Percentiles rank a stretch among this genome's conserved stretches.
Conservation (phyloP, 2,888 invertebrate species). For the Eilema caniola region DNA sequence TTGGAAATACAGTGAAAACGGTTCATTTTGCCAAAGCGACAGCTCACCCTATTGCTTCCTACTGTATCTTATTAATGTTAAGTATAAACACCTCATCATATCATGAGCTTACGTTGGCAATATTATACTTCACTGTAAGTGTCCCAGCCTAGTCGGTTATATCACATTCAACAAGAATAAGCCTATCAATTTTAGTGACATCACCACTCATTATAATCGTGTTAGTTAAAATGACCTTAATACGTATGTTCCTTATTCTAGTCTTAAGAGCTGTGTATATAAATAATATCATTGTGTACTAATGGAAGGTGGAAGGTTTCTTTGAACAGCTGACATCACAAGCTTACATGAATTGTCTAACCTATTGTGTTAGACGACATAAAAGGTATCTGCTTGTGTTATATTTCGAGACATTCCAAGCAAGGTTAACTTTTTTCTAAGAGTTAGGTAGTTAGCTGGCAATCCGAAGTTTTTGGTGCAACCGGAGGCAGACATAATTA, state of each 20-base stretch:
- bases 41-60: too few relatives aligned
- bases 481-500: too few relatives aligned
- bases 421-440: too few relatives aligned
- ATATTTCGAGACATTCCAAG: background rate
- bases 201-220: background rate
- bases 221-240: background rate
- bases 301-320: background rate
- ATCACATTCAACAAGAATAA: background rate
- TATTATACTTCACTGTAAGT: background rate
- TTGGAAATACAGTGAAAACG: background rate
- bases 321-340: background rate
- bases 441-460: too few relatives aligned
- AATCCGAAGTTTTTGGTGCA: too few relatives aligned
- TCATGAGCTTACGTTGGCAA: background rate
- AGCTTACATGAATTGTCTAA: background rate
- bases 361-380: background rate
- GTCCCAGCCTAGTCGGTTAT: background rate
- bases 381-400: background rate
- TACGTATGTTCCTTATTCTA: background rate
- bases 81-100: background rate
- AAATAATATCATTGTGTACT: background rate
- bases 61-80: background rate
- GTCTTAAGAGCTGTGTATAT: background rate
- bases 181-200: background rate
- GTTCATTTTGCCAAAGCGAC: background rate